Conservation (phyloP, 2,113 vertebrate species). For the Anseranas semipalmata region DNA sequence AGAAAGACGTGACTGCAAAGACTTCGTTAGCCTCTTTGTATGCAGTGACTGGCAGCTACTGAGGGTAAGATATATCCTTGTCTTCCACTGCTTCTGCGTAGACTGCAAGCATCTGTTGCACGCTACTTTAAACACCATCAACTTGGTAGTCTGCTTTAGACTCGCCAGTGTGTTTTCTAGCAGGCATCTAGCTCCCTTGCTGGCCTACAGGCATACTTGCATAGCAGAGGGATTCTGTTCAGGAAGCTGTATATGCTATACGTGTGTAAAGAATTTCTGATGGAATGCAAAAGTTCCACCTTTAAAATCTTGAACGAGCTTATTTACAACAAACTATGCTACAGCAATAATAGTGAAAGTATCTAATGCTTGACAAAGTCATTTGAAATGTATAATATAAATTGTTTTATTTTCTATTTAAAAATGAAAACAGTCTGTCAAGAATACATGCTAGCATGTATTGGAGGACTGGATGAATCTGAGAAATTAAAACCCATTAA, state of each 20-base stretch:
- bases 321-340: not conserved
- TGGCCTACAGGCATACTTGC: not conserved
- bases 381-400: not conserved
- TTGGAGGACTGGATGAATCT: rapidly evolving
- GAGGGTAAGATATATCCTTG: constrained; percentile 77
- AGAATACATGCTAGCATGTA: not conserved
- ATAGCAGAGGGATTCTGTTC: not conserved
- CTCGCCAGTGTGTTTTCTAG: not conserved
- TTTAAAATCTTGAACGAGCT: not conserved
- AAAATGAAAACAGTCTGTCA: rapidly evolving
- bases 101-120: rapidly evolving
- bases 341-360: not conserved
- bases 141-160: not conserved
- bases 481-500: not conserved
- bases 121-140: rapidly evolving
- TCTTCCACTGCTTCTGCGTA: not conserved
- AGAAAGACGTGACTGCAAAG: constrained; percentile 94
- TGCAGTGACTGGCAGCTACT: constrained; percentile 97
- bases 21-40: constrained; percentile 93
- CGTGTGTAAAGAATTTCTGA: not conserved
- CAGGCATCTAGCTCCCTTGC: not conserved
- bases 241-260: not conserved
- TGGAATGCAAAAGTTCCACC: not conserved
- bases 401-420: not conserved
- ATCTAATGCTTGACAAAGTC: not conserved